Evolutionary conservation across 2,113 vertebrate species (phyloP), one percentile per base, ranked within the genome.

Genomic region (Edolisoma coerulescens): DNA sequence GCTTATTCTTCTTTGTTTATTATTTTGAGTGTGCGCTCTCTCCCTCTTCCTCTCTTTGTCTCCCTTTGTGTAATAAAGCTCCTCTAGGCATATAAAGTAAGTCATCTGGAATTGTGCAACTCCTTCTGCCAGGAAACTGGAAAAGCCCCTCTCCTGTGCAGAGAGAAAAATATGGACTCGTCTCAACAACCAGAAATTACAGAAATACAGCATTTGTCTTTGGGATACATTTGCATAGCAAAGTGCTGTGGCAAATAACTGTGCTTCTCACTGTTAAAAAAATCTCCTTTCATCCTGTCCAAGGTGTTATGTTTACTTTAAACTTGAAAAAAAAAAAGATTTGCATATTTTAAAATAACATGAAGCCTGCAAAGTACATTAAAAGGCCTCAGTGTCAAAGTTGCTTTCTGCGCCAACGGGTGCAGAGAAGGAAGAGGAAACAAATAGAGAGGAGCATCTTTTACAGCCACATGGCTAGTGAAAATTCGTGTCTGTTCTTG

Each of bases 1-100:
- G 88, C 86, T 90, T 94, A 70, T 94, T 93, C 71, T 86, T 63
- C 84, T 90, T 80, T 94, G 85, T 95, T 97, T 97, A 50, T 94
- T 88, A 90, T 93, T 84, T 85, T 68, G 71, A 90, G 54, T 53
- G 68, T 92, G 76, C 45, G 76, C 69, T 84, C 52, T 93, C 57
- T 90, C 59, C 53, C 45, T 82, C 59, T 96, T 93, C 82, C 87
- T 87, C 78, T 85, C 79, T 93, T 83, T 82, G 81, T 79, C 53
- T 94, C 49, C 52, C 59, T 82, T 90, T 94, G 85, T 95, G 83
- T 44, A 92, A 87, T 87, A 82, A 82, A 92, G 89, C 69, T 96
- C 88, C 80, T 92, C 76, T 60, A 94, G 80, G 83, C 85, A 23
- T 27, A 56, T 50, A 75, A 90, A 95, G 64, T 60, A 7, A 93